Percentiles rank a stretch among this genome's conserved stretches.
phyloP scores from a whole-genome alignment of 2,113 vertebrate species.

The Corythornis vintsioides region DNA sequence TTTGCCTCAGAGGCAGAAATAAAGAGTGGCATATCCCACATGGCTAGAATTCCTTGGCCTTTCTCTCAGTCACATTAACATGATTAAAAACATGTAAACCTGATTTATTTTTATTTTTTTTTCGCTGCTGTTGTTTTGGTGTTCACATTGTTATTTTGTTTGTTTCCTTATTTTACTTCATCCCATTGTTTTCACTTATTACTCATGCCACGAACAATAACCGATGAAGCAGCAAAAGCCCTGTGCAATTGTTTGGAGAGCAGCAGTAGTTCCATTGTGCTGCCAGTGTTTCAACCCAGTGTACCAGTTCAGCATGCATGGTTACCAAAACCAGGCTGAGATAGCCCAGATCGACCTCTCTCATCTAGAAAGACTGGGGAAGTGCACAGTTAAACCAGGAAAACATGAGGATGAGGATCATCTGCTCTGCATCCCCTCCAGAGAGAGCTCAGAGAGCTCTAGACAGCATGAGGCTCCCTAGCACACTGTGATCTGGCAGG shows the following conservation, averaged over 20 bases:
- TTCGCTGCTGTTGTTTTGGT: constrained; percentile 50
- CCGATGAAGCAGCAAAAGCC: constrained; percentile 51
- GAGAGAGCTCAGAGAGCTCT: neutral
- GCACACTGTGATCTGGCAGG: neutral
- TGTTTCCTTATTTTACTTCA: constrained; percentile 55
- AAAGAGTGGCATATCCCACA: constrained; percentile 59
- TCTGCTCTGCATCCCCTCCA: neutral
- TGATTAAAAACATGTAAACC: constrained; percentile 64
- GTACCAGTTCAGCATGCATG: neutral
- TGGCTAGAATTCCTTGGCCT: constrained; percentile 60
- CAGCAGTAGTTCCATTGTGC: constrained; percentile 19
- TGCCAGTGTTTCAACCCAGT: neutral
- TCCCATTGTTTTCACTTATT: constrained; percentile 71
- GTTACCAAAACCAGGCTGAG: neutral
- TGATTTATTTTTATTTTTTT: neutral
- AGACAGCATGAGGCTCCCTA: neutral
- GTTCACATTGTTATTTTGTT: constrained; percentile 59
- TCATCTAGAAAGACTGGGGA: neutral
- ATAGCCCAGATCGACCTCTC: neutral
- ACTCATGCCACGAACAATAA: constrained; percentile 57
- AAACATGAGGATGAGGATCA: neutral
- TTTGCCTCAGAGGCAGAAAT: constrained; percentile 62
- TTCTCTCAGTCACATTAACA: constrained; percentile 53
- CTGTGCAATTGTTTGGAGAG: constrained; percentile 63
- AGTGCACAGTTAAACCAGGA: neutral